Base-by-base conservation (phyloP, 2,113 vertebrate genomes). In the Myotis davidii region DNA sequence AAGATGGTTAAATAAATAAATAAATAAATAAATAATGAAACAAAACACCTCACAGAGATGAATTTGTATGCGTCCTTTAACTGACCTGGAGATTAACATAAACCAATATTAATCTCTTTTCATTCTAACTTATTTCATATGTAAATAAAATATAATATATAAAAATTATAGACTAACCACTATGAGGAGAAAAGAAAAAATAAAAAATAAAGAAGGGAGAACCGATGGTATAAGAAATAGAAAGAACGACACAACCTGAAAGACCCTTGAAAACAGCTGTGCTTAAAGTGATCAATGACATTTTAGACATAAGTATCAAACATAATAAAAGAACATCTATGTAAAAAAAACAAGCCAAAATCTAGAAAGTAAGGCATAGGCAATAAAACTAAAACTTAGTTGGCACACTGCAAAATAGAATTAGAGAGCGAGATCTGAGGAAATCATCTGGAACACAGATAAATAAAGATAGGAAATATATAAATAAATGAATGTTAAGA, bases 261-360 rank as follows among this genome's bases (percentile, higher is more conserved):
- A 91, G 52, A 50, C 3, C 11, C 10, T 76, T 23, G 50, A 45
- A 87, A 96, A 72, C 25, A 87, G 23, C 20, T 34, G 34, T 48
- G 48, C 54, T 96, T 84, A 84, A 94, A 91, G 76, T 45, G 29
- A 86, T 77, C 83, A 64, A 29, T 32, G 5, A 56, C 37, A 84
- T 8, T 42, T 78, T 59, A 61, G 95, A 79, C 65, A 85, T 72
- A 95, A 84, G 81, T 82, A 56, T 72, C 70, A 81, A 85, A 72
- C 32, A 85, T 45, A 82, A 74, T 29, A 45, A 64, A 88, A 88
- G 39, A 52, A 94, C 5, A 34, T 25, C 84, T 52, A 9, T 76
- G 34, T 73, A 92, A 95, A 91, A 48, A 61, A 70, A 65, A 81
- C 9, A 88, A 73, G 12, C 8, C 16, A 72, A 92, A 90, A 90